phyloP scores from a whole-genome alignment of 2,888 invertebrate species.

The Apocheima hispidaria region DNA sequence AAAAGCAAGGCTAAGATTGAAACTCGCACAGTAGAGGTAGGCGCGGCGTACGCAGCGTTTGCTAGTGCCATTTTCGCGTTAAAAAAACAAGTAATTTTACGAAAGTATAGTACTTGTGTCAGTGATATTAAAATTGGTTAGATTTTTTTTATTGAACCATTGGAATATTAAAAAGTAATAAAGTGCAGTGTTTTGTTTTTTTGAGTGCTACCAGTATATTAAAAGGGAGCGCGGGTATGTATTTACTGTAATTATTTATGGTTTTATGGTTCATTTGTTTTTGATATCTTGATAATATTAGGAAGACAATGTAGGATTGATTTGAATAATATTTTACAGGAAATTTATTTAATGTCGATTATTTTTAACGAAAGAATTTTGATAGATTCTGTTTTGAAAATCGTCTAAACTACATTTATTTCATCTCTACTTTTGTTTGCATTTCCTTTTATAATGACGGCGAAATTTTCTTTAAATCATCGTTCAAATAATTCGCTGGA shows the following conservation, averaged over 20 bases:
- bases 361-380: too few species aligned
- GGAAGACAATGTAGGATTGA: too few species aligned
- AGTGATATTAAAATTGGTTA: constrained; percentile 54
- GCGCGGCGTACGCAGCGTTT: constrained; percentile 65
- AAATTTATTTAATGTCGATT: too few species aligned
- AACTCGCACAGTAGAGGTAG: constrained; percentile 59
- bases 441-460: too few species aligned
- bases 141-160: constrained; percentile 45
- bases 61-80: constrained; percentile 46
- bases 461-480: too few species aligned
- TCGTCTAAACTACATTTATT: too few species aligned
- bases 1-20: constrained; percentile 61
- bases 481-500: too few species aligned
- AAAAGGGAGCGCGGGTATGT: constrained; percentile 49
- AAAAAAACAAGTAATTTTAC: constrained; percentile 67
- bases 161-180: constrained; percentile 46
- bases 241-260: not conserved
- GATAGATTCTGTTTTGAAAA: too few species aligned
- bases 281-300: too few species aligned
- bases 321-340: too few species aligned
- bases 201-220: constrained; percentile 57
- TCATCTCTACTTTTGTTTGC: too few species aligned
- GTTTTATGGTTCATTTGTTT: not conserved
- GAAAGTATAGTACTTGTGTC: constrained; percentile 66
- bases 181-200: constrained; percentile 60